phyloP scores from a whole-genome alignment of 2,888 invertebrate species.

The Sisyra terminalis region DNA sequence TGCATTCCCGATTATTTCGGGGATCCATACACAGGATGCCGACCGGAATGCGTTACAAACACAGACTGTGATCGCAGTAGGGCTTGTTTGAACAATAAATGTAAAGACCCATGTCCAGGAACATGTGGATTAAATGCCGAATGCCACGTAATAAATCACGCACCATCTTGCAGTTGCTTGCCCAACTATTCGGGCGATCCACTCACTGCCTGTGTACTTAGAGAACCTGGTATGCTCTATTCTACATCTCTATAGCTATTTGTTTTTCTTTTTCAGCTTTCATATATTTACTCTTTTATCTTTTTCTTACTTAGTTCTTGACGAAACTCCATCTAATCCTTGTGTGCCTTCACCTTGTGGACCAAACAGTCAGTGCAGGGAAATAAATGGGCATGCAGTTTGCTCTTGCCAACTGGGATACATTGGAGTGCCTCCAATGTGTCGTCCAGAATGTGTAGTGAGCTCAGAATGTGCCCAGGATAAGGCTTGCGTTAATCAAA shows the following conservation, averaged over 20 bases:
- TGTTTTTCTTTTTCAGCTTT: constrained; percentile 7
- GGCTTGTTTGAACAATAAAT: constrained; percentile 51
- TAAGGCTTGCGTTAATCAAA: constrained; percentile 41
- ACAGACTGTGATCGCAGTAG: constrained; percentile 44
- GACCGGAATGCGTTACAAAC: constrained; percentile 50
- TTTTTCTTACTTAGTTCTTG: constrained; percentile 16
- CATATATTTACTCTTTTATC: constrained; percentile 8
- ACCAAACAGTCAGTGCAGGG: constrained; percentile 45
- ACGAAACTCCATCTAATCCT: constrained; percentile 26
- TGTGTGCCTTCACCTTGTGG: constrained; percentile 50
- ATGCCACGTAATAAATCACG: constrained; percentile 45
- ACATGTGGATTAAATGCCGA: constrained; percentile 40
- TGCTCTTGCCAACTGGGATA: constrained; percentile 45
- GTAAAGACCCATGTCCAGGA: constrained; percentile 38
- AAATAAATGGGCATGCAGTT: constrained; percentile 41
- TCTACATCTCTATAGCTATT: constrained; percentile 4
- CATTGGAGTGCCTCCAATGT: constrained; percentile 44
- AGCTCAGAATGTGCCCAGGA: constrained; percentile 49
- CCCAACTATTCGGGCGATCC: constrained; percentile 43
- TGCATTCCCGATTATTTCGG: constrained; percentile 47
- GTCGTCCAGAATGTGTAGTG: constrained; percentile 47
- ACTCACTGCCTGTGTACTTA: constrained; percentile 27
- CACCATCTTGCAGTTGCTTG: constrained; percentile 45
- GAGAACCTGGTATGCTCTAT: constrained; percentile 22
- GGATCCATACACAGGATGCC: constrained; percentile 45